phyloP scores from a whole-genome alignment of 2,797 vertebrate species.

The Onychomys arenicola region DNA sequence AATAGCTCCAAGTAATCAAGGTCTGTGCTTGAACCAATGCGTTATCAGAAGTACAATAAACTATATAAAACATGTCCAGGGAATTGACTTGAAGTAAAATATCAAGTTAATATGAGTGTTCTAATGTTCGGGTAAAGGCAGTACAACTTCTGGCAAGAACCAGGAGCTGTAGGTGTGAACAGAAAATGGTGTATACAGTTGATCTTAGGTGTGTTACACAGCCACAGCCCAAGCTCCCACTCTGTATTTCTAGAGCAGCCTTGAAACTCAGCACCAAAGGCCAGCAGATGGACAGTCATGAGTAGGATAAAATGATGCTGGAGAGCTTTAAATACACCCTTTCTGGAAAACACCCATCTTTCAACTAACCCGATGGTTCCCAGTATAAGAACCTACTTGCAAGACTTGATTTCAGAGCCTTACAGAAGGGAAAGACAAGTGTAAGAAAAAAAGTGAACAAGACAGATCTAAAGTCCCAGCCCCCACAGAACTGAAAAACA shows the following conservation, averaged over 20 bases:
- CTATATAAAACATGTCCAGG: too few relatives aligned
- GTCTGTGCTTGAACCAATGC: background rate
- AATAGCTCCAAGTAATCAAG: background rate
- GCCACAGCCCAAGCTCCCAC: background rate
- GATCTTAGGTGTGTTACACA: background rate
- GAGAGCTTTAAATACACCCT: background rate
- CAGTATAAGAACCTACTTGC: background rate
- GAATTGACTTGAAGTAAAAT: background rate
- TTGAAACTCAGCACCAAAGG: background rate
- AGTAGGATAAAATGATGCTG: background rate
- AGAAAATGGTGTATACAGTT: background rate
- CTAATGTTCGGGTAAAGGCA: background rate
- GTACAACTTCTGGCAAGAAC: background rate
- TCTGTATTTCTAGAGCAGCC: background rate
- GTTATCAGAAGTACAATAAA: background rate
- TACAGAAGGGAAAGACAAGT: background rate
- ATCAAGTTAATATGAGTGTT: background rate
- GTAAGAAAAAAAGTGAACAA: background rate
- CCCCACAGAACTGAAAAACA: background rate
- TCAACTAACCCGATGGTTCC: background rate
- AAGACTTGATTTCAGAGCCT: background rate
- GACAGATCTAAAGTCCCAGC: background rate
- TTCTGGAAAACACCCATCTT: background rate
- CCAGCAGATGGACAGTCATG: background rate
- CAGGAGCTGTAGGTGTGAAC: background rate